Evolutionary conservation across 1,140 invertebrate genomes (phyloP), one percentile per base, ranked within the genome.

Genomic region (Monomorium pharaonis): DNA sequence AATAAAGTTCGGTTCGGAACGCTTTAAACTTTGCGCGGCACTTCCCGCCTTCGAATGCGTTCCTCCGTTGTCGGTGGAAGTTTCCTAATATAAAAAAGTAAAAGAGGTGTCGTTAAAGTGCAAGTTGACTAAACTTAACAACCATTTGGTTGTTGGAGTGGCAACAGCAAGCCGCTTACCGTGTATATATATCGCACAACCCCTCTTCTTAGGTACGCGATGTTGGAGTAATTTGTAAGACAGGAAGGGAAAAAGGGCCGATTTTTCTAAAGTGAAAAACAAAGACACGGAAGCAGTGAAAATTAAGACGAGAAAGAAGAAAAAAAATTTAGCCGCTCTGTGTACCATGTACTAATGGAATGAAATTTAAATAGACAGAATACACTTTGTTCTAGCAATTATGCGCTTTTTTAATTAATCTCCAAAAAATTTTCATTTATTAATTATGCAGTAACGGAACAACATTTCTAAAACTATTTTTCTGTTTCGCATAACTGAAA

Each of bases 111-210:
- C 88, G 88, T 92, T 92, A 92, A 94, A 93, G 90, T 88, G 84
- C 93, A 92, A 94, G 91, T 93, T 93, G 89, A 92, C 93, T 94
- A 94, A 89, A 89, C 86, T 93, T 92, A 90, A 92, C 91, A 90
- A 88, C 92, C 90, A 89, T 83, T n/a, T 91, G 89, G 84, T 88
- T 24, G 63, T 67, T 24, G 37, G 91, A 91, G 85, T 85, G 86
- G 81, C 70, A 89, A 75, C 86, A 86, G 72, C 84, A 87, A 89
- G 76, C 89, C 89, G 87, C 90, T 94, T 93, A 92, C 92, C 94
- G 91, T 92, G 93, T 92, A n/a, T n/a, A n/a, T n/a, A n/a, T n/a
- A 92, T 92, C 90, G 63, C 86, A 83, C 81, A 91, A 91, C 89
- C 86, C 84, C 86, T 92, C 89, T 69, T 56, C 80, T 37, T 60